Conservation (phyloP, 1,140 invertebrate species). For the Epicauta chinensis region DNA sequence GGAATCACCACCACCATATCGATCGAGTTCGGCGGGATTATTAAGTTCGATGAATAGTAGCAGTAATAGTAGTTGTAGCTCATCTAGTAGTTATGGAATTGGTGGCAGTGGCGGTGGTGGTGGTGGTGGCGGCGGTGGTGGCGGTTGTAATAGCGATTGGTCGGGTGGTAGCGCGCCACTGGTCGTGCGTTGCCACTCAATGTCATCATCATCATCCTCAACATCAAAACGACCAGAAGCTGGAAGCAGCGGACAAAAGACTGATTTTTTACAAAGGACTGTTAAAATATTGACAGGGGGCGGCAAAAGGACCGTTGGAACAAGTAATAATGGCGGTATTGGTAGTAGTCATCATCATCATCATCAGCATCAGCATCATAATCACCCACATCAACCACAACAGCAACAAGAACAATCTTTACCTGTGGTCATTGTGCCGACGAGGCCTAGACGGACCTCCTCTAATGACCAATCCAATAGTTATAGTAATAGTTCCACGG, state of each 20-base stretch:
- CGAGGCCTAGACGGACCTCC: slow-evolving; percentile 22
- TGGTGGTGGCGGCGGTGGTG: slow-evolving; percentile 19
- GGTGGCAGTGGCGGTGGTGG: neutral
- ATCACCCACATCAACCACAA: neutral
- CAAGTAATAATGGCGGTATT: no score
- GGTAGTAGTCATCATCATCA: neutral
- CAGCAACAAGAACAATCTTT: slow-evolving; percentile 26
- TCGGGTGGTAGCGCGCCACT: slow-evolving; percentile 29
- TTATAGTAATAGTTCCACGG: slow-evolving; percentile 9
- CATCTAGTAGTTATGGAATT: slow-evolving; percentile 6
- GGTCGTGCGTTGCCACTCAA: slow-evolving; percentile 41
- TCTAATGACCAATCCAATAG: slow-evolving; percentile 22
- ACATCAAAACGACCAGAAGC: slow-evolving; percentile 15
- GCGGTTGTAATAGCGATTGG: slow-evolving; percentile 18
- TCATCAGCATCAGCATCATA: slow-evolving; percentile 2
- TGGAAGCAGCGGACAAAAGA: slow-evolving; percentile 36
- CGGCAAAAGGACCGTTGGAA: slow-evolving; percentile 28
- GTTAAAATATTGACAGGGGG: slow-evolving; percentile 42
- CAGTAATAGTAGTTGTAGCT: slow-evolving; percentile 18
- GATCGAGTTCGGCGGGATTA: slow-evolving; percentile 50
- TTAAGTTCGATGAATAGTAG: slow-evolving; percentile 32
- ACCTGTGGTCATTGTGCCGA: slow-evolving; percentile 38
- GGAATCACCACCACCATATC: slow-evolving; percentile 59
- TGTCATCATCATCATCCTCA: slow-evolving; percentile 35
- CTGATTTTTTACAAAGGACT: slow-evolving; percentile 45